Conservation (phyloP, 2,888 invertebrate genomes). For the Steinernema carpocapsae region DNA sequence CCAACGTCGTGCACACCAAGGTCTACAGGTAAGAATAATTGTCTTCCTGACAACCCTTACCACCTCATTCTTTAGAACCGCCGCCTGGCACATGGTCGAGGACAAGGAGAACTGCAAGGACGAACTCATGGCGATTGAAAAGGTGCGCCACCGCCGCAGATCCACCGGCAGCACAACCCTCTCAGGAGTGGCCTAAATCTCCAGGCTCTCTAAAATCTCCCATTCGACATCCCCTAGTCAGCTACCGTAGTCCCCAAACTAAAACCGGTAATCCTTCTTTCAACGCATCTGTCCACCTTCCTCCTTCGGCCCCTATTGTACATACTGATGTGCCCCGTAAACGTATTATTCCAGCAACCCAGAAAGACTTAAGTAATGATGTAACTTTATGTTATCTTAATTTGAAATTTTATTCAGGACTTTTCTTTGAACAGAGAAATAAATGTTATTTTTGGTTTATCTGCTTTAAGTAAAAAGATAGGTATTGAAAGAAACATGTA, state of each 20-base stretch:
- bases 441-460: neutral
- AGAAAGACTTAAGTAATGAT: no score
- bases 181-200: conserved; percentile 60
- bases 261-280: conserved; percentile 23
- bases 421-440: no score
- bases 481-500: no score
- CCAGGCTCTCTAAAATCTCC: neutral
- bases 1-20: conserved; percentile 65
- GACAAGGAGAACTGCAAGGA: conserved; percentile 61
- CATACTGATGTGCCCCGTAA: conserved; percentile 13
- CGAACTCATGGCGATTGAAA: conserved; percentile 44
- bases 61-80: conserved; percentile 53
- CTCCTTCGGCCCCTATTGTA: conserved; percentile 16
- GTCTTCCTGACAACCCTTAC: neutral
- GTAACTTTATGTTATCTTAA: no score
- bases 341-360: neutral
- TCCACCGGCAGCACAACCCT: conserved; percentile 62
- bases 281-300: neutral
- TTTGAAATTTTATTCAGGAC: no score
- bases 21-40: conserved; percentile 60
- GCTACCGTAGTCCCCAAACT: conserved; percentile 11
- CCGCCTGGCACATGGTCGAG: conserved; percentile 63
- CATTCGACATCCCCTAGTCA: neutral
- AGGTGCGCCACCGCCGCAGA: conserved; percentile 57
- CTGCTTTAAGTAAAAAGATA: neutral